These are phyloP conservation scores for Todiramphus saurophagus DNA, from an alignment of 2,113 vertebrate genomes.

Conservation along the genomic window DNA sequence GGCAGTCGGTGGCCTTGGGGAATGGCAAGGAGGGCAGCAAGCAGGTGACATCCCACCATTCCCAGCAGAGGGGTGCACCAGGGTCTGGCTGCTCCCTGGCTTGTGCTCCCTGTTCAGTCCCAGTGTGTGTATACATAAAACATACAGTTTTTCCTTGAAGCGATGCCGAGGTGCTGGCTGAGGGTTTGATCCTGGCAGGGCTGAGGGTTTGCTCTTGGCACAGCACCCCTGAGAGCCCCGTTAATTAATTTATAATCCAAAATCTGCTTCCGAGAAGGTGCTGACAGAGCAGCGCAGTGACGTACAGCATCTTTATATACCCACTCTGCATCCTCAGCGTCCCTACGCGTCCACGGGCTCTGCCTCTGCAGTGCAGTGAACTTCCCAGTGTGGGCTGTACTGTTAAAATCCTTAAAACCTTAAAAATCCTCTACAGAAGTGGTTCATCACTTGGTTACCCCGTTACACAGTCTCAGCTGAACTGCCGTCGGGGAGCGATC, in stretches of 20 bases:
- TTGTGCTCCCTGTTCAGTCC: fast-evolving
- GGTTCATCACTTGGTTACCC: fast-evolving
- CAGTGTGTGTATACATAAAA: not conserved
- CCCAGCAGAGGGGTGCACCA: fast-evolving
- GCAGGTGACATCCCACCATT: not conserved
- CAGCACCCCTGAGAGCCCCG: not conserved
- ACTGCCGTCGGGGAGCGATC: fast-evolving
- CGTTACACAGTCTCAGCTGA: fast-evolving
- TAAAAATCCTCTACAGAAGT: not conserved
- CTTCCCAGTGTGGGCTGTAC: not conserved
- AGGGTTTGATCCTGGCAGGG: not conserved
- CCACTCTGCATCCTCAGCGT: not conserved
- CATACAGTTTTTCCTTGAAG: not conserved
- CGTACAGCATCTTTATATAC: not conserved
- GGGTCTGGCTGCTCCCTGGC: not conserved
- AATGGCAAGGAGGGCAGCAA: too few relatives aligned
- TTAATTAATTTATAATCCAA: not conserved
- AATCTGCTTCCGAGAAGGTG: not conserved
- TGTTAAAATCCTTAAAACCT: not conserved
- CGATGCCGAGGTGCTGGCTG: fast-evolving
- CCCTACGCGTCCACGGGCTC: fast-evolving
- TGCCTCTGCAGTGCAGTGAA: fast-evolving
- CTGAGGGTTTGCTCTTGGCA: not conserved
- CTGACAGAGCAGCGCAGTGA: not conserved
- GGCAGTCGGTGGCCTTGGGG: fast-evolving